Evolutionary conservation across 2,888 invertebrate species (phyloP).

Genomic region (Microplitis deprimator): DNA sequence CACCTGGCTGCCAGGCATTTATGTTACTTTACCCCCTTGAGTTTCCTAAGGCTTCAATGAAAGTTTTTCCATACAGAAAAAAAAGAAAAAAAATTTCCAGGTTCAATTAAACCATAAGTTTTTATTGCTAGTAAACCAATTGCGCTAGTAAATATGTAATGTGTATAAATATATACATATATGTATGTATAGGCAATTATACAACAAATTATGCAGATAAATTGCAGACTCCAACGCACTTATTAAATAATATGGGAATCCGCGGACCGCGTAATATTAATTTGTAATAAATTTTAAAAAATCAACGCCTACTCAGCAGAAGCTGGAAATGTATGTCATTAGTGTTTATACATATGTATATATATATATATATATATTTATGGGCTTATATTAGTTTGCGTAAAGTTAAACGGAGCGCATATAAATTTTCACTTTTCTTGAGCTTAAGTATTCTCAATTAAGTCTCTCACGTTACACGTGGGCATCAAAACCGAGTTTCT

Average conservation of each 20-base stretch:
- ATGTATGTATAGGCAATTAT: too few species aligned
- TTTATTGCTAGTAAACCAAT: too few species aligned
- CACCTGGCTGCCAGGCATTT: constrained; percentile 34
- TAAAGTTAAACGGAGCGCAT: constrained; percentile 34
- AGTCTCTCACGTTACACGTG: not conserved
- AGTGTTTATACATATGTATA: not conserved
- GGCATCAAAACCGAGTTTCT: not conserved
- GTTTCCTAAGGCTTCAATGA: not conserved
- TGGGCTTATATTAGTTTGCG: not conserved
- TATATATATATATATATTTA: constrained; percentile 2
- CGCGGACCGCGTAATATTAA: not conserved
- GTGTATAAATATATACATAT: too few species aligned
- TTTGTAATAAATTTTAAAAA: constrained; percentile 2
- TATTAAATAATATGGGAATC: not conserved
- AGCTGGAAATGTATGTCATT: not conserved
- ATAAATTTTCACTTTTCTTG: constrained; percentile 6
- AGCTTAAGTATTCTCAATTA: not conserved
- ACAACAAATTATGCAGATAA: too few species aligned
- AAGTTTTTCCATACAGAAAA: too few species aligned
- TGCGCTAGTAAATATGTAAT: too few species aligned
- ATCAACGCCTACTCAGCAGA: not conserved
- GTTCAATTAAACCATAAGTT: too few species aligned
- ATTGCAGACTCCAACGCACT: not conserved
- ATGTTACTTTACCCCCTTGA: not conserved
- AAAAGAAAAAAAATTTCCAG: too few species aligned